Base-by-base conservation (phyloP, 2,113 vertebrate species). In the Clarias gariepinus region DNA sequence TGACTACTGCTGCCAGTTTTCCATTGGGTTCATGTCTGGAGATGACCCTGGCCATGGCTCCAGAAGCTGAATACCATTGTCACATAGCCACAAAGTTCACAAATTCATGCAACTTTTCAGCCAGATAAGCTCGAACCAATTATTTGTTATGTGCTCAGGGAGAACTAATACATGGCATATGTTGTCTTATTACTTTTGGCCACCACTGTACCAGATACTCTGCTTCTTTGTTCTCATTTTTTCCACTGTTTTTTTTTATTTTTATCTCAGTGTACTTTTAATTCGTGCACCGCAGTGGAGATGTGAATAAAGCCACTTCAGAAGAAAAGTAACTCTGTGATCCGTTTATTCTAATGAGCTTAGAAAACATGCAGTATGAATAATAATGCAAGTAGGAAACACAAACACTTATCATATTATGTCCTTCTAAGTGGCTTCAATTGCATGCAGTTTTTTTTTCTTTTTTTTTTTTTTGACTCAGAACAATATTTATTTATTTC, bases 401-500 rank as follows among this genome's bases (percentile, higher is more conserved):
- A 78, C 53, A 63, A 63, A 33, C 53, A 76, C 83, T 71, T 77
- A 80, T 63, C 81, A 71, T 28, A 83, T 83, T 21, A 55, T 69
- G 19, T 79, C 73, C 58, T 21, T 4, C 21, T 69, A 76, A 83
- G 33, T 58, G 19, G 41, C 41, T 76, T 66, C 82, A 76, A 77
- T 33, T 33, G 5, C n/a, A 87, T 53, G 25, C 52, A 66, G 23
- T 53, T 61, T 81, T 55, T n/a, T 53, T 53, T 47, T 41, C 7
- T 0, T 47, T 7, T 7, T 47, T 47, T 7, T 47, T 7, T 47
- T 7, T 68, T 63, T 58, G 69, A 63, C 23, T 69, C 28, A 33
- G 53, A 41, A 28, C 69, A 77, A 57, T 82, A 78, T 69, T 78
- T 55, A 52, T 82, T 78, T 87, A 81, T 90, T 79, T 66, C 30